Conservation (phyloP, 2,113 vertebrate genomes). For the Myxocyprinus asiaticus region DNA sequence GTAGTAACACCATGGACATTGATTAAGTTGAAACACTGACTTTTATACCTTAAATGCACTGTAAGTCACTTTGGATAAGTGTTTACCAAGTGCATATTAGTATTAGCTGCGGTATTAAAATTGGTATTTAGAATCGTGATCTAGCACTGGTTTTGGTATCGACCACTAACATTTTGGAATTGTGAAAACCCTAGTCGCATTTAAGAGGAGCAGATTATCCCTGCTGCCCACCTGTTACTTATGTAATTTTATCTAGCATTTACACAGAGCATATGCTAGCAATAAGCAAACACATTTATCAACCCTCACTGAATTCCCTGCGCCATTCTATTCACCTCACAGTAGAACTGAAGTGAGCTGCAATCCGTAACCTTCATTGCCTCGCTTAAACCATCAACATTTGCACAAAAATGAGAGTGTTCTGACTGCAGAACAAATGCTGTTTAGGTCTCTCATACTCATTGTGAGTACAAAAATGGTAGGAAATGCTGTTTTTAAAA, state of each 20-base stretch:
- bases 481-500: constrained; percentile 36
- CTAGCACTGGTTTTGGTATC: not conserved
- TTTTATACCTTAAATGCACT: no score
- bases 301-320: constrained; percentile 40
- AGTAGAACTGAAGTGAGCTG: constrained; percentile 37
- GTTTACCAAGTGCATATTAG: no score
- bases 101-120: no score
- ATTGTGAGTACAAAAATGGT: constrained; percentile 31
- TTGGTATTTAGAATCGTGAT: not conserved
- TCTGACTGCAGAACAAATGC: constrained; percentile 39
- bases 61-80: no score
- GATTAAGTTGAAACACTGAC: no score
- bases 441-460: constrained; percentile 14
- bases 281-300: constrained; percentile 51
- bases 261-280: constrained; percentile 33
- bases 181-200: not conserved
- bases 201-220: not conserved
- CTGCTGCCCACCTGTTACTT: constrained; percentile 1
- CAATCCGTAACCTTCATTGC: constrained; percentile 43
- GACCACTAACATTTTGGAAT: not conserved
- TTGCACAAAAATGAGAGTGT: constrained; percentile 41
- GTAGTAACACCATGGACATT: no score
- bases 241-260: constrained; percentile 9
- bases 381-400: constrained; percentile 50
- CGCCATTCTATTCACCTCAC: constrained; percentile 25